phyloP scores from a whole-genome alignment of 1,140 invertebrate genomes.

The Macrocentrus cingulum region DNA sequence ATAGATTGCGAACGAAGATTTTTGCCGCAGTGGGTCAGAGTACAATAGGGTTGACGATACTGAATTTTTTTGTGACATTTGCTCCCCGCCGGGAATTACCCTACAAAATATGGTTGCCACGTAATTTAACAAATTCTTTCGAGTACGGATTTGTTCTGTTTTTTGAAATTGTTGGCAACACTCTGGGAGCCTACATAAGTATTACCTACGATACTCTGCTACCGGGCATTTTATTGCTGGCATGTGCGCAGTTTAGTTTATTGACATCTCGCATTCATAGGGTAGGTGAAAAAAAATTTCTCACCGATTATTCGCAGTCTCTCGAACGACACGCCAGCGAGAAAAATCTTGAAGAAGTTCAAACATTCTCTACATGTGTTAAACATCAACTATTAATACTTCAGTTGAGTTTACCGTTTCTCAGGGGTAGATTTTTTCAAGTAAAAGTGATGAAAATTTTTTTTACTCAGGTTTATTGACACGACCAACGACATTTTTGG shows the following conservation, averaged over 20 bases:
- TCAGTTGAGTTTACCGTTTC: constrained; percentile 8
- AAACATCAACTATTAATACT: constrained; percentile 6
- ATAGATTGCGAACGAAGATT: background rate
- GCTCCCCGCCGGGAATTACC: background rate
- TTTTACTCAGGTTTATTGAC: constrained; percentile 8
- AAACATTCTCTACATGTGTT: constrained; percentile 2
- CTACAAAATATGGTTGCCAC: background rate
- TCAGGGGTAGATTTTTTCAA: background rate
- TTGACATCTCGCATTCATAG: too few species aligned
- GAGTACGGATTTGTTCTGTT: too few species aligned
- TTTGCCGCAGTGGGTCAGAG: background rate
- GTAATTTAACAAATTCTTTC: too few species aligned
- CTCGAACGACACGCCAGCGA: background rate
- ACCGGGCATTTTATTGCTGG: too few species aligned
- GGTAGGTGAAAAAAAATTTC: too few species aligned
- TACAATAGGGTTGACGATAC: background rate
- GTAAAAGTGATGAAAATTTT: background rate
- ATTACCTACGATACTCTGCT: too few species aligned
- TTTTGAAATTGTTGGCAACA: too few species aligned
- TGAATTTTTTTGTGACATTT: background rate
- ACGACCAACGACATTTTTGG: constrained; percentile 15
- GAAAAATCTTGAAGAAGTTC: background rate
- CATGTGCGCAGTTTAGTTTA: too few species aligned
- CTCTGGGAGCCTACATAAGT: too few species aligned
- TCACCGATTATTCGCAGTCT: too few species aligned